These are phyloP conservation scores for Ophioninae sp. DNA, from an alignment of 2,888 invertebrate genomes.

Conservation along the genomic window DNA sequence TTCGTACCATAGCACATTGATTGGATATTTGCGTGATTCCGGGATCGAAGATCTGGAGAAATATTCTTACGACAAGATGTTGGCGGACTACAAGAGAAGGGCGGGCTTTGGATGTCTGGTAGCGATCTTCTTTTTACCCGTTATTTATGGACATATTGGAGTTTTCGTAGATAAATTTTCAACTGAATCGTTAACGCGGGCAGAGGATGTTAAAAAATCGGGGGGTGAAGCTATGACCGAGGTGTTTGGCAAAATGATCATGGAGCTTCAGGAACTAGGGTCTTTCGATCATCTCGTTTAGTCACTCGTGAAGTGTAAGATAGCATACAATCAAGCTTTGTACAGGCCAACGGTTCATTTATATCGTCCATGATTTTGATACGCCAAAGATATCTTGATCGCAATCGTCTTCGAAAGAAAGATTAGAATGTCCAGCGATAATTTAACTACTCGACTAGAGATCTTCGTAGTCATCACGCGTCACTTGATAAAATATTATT, in stretches of 20 bases:
- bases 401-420: too few species aligned
- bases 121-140: conserved; percentile 66
- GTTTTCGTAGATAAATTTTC: neutral
- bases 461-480: too few species aligned
- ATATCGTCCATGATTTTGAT: too few species aligned
- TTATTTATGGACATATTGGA: conserved; percentile 35
- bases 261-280: conserved; percentile 71
- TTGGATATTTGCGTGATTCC: too few species aligned
- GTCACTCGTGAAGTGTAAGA: neutral
- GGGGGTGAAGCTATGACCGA: conserved; percentile 72
- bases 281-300: conserved; percentile 65
- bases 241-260: conserved; percentile 71
- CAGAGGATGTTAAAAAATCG: accelerated
- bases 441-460: too few species aligned
- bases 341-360: too few species aligned
- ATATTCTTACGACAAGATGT: conserved; percentile 70
- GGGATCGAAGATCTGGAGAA: conserved; percentile 64
- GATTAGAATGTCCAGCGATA: too few species aligned
- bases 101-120: conserved; percentile 71
- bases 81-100: conserved; percentile 69
- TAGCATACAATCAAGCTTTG: too few species aligned
- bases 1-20: too few species aligned
- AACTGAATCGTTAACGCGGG: accelerated
- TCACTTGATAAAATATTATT: too few species aligned
- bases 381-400: too few species aligned